Percentiles rank a stretch among this genome's conserved stretches.
These are phyloP conservation scores for Elaphurus davidianus DNA, from an alignment of 2,113 vertebrate genomes.

Conservation along the genomic window DNA sequence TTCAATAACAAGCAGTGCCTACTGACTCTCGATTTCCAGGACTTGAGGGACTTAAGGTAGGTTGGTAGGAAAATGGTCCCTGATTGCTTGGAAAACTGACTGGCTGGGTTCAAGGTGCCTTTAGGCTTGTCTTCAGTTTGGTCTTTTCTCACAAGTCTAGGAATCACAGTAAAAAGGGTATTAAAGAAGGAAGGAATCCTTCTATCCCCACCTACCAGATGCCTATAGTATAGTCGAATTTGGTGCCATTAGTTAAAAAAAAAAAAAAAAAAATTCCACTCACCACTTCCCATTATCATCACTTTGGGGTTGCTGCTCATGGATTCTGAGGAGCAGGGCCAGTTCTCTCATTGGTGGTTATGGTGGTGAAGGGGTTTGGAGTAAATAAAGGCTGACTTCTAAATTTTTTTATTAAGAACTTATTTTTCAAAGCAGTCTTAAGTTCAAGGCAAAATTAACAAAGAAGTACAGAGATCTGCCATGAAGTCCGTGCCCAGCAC, in stretches of 20 bases:
- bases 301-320: too few relatives aligned
- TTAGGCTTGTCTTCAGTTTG: background rate
- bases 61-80: background rate
- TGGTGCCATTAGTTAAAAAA: background rate
- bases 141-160: background rate
- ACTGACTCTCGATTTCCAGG: background rate
- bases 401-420: background rate
- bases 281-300: background rate
- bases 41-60: background rate
- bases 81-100: background rate
- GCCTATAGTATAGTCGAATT: background rate
- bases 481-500: fast-evolving
- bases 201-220: background rate
- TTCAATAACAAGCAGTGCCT: background rate
- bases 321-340: fast-evolving
- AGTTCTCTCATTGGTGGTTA: background rate
- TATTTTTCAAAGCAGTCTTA: background rate
- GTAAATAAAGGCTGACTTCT: background rate
- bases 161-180: background rate
- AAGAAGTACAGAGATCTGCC: background rate
- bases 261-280: background rate
- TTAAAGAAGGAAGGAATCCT: background rate
- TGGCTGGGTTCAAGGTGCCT: background rate
- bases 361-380: background rate
- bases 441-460: background rate